phyloP scores from a whole-genome alignment of 2,113 vertebrate genomes.

The Picathartes gymnocephalus region DNA sequence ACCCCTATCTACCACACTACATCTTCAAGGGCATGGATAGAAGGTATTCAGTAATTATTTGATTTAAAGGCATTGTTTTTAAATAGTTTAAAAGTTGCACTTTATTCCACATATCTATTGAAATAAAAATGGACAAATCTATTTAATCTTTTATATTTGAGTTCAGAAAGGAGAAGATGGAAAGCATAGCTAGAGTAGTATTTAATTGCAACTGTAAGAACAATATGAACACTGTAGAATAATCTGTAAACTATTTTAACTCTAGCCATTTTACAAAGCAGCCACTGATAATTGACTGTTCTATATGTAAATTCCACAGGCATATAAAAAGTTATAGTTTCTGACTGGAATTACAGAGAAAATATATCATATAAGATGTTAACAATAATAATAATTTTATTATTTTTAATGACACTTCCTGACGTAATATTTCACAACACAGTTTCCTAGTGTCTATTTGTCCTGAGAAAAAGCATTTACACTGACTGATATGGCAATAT shows the following conservation, averaged over 20 bases:
- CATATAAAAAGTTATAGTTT: neutral
- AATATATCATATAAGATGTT: neutral
- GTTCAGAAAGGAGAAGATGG: neutral
- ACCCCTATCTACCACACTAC: neutral
- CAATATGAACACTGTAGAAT: neutral
- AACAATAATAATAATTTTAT: neutral
- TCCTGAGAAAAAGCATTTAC: neutral
- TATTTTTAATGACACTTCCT: neutral
- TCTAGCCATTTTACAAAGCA: neutral
- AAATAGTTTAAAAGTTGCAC: neutral
- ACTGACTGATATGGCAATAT: neutral
- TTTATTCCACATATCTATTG: neutral
- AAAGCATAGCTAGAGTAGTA: neutral
- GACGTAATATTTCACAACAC: neutral
- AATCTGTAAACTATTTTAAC: neutral
- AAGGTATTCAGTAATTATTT: neutral
- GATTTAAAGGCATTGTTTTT: neutral
- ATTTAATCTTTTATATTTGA: neutral
- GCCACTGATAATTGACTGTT: neutral
- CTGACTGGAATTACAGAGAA: neutral
- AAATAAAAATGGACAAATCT: neutral
- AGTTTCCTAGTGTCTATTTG: neutral
- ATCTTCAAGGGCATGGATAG: neutral
- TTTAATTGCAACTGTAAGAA: neutral
- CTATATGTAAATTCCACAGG: neutral